phyloP scores from a whole-genome alignment of 2,797 vertebrate species.

The Myoxocephalus aenaeus region DNA sequence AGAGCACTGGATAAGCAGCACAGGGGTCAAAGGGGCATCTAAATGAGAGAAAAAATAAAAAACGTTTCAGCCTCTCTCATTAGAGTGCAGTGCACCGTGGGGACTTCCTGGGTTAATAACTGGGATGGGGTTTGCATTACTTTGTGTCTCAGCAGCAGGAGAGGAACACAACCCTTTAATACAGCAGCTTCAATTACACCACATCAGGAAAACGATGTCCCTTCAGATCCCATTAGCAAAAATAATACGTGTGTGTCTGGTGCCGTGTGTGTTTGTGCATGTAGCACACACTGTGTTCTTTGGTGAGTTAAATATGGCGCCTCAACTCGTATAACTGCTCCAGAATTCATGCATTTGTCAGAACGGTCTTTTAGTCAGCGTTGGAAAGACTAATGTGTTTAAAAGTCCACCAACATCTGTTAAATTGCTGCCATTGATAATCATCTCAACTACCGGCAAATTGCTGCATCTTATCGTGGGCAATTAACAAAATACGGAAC shows the following conservation, averaged over 20 bases:
- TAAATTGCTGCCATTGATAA: constrained; percentile 81
- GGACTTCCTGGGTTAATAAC: constrained; percentile 83
- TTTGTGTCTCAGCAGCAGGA: constrained; percentile 81
- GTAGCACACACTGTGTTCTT: constrained; percentile 21
- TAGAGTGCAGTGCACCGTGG: constrained; percentile 77
- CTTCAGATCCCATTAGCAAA: constrained; percentile 81
- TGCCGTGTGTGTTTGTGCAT: constrained; percentile 25
- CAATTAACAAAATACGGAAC: constrained; percentile 83
- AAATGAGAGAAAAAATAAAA: constrained; percentile 77
- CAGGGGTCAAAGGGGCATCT: constrained; percentile 78
- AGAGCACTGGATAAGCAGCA: constrained; percentile 40
- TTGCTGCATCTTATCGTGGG: constrained; percentile 81
- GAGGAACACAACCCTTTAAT: constrained; percentile 84
- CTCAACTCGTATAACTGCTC: neutral
- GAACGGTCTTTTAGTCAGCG: constrained; percentile 49
- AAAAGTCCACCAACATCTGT: constrained; percentile 80
- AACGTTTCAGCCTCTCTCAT: constrained; percentile 81
- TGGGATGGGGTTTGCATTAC: constrained; percentile 78
- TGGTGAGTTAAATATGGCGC: constrained; percentile 32
- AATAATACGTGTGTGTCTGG: constrained; percentile 55
- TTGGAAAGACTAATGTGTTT: constrained; percentile 63
- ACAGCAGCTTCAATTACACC: constrained; percentile 83
- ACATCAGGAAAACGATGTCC: constrained; percentile 80
- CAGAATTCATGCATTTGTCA: constrained; percentile 43
- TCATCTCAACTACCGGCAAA: constrained; percentile 83